Evolutionary conservation across 2,888 invertebrate genomes (phyloP), one percentile per base, ranked within the genome.

Genomic region (Druceiella hillmani): DNA sequence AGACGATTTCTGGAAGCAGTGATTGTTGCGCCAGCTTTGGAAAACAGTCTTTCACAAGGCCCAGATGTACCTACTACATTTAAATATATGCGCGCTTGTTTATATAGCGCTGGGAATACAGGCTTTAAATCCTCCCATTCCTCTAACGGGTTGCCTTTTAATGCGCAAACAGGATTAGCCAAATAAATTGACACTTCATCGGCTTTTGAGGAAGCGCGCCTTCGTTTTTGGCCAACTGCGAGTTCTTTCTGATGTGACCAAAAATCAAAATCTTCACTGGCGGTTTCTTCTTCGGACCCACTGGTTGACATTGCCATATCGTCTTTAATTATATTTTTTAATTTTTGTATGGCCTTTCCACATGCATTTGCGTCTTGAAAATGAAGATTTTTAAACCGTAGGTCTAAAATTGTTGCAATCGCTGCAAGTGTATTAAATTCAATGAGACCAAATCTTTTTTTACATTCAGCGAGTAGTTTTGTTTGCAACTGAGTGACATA

Each of bases 51-150:
- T n/a, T n/a, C n/a, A n/a, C n/a, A n/a, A n/a, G n/a, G n/a, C n/a
- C n/a, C n/a, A n/a, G n/a, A n/a, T n/a, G n/a, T n/a, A n/a, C n/a
- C n/a, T n/a, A n/a, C n/a, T n/a, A n/a, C n/a, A n/a, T 29, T 34
- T n/a, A 40, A 30, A 40, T 31, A 33, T 4, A 26, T 31, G 6
- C 27, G 26, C 24, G 40, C 36, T 60, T 59, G 45, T 40, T 35
- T 45, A 17, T 44, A 46, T 31, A 41, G 22, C 5, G 17, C 28
- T 30, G 36, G 41, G 16, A 44, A 44, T 10, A 35, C 36, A 5
- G 17, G 14, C 26, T 43, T 43, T 33, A 43, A 33, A 33, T 40
- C 40, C 11, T 41, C 37, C 41, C 38, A 41, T 42, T 44, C 38
- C 15, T 35, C 36, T 16, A 43, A n/a, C n/a, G n/a, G n/a, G n/a